A percentile compares a stretch with the other conserved stretches of the same genome.
Evolutionary conservation across 2,113 vertebrate species (phyloP).

Genomic region (Nycticryphes semicollaris): DNA sequence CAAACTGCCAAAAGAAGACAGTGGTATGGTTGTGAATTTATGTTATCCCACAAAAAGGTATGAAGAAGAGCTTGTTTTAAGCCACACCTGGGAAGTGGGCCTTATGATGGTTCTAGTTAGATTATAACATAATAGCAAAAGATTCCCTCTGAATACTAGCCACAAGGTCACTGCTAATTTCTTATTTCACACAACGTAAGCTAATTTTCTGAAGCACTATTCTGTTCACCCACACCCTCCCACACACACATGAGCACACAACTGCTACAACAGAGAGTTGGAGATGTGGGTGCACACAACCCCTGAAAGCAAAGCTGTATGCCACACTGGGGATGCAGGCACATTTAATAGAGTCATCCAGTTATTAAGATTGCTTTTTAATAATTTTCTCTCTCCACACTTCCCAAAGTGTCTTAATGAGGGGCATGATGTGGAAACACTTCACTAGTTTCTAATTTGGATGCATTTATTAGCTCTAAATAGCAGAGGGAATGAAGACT

Average conservation of each 20-base stretch:
- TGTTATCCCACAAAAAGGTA: not conserved
- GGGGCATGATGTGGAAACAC: not conserved
- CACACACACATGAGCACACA: rapidly evolving
- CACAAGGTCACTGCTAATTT: not conserved
- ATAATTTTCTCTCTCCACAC: not conserved
- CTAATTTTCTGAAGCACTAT: not conserved
- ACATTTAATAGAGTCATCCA: not conserved
- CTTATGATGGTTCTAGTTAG: not conserved
- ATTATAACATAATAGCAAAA: not conserved
- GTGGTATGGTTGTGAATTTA: not conserved
- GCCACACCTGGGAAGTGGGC: not conserved
- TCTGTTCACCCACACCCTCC: not conserved
- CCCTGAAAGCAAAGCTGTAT: not conserved
- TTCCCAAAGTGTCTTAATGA: not conserved
- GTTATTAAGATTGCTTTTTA: not conserved
- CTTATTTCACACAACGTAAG: not conserved
- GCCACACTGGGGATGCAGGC: not conserved
- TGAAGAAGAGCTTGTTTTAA: not conserved
- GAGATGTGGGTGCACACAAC: not conserved
- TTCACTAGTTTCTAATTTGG: not conserved
- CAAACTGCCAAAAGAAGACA: not conserved
- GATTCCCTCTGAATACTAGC: not conserved
- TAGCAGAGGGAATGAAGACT: not conserved
- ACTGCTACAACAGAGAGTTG: rapidly evolving
- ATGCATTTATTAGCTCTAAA: not conserved